Evolutionary conservation across 2,797 vertebrate species (phyloP).

Genomic region (Nyctalus aviator): DNA sequence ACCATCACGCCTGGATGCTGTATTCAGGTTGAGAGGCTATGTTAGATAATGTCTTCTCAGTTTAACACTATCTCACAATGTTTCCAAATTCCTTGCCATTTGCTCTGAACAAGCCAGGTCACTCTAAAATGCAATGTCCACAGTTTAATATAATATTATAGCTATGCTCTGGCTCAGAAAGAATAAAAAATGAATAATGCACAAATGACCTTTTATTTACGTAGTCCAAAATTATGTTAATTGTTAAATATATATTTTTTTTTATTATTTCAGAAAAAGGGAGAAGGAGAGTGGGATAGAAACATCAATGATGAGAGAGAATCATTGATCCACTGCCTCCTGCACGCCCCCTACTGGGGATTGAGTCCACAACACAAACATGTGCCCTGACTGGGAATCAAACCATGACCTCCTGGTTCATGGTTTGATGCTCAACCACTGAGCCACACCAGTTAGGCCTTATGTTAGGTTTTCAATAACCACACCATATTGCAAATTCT

Average conservation of each 20-base stretch:
- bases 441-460: not conserved
- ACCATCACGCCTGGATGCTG: not conserved
- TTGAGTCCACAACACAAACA: too few relatives aligned
- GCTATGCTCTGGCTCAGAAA: not conserved
- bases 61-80: not conserved
- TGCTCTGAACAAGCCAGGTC: not conserved
- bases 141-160: not conserved
- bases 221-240: not conserved
- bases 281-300: not conserved
- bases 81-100: not conserved
- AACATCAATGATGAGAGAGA: too few relatives aligned
- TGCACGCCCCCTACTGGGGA: too few relatives aligned
- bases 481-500: not conserved
- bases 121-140: not conserved
- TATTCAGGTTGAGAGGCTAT: not conserved
- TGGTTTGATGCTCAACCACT: too few relatives aligned
- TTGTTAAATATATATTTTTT: not conserved
- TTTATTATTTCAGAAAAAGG: not conserved
- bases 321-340: too few relatives aligned
- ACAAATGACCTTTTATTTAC: conserved; percentile 19
- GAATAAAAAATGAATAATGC: not conserved
- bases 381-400: too few relatives aligned
- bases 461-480: not conserved
- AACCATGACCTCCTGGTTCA: too few relatives aligned
- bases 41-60: not conserved